Evolutionary conservation across 2,113 vertebrate species (phyloP).

Genomic region (Myanophis thanlyinensis): DNA sequence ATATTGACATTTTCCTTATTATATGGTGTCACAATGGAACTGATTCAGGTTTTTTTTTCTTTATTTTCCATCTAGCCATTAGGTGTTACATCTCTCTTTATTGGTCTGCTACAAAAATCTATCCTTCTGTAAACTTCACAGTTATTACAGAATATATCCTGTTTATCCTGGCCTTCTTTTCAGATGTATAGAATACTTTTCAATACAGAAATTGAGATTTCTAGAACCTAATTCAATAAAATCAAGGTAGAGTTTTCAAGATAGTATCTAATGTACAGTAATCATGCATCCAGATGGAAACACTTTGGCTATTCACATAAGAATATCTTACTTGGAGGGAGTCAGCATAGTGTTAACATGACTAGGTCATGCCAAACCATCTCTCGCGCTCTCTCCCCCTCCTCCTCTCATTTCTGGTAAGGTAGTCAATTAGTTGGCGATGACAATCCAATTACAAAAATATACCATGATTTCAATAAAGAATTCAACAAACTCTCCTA

Average conservation of each 20-base stretch:
- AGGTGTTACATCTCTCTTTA: not conserved
- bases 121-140: not conserved
- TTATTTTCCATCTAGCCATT: not conserved
- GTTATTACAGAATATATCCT: not conserved
- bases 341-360: no score
- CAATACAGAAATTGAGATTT: not conserved
- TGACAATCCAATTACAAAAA: no score
- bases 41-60: not conserved
- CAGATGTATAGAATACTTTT: not conserved
- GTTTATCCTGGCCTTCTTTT: not conserved
- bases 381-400: no score
- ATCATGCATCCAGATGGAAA: no score
- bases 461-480: no score
- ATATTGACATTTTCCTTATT: not conserved
- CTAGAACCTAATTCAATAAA: not conserved
- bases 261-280: not conserved
- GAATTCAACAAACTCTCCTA: no score
- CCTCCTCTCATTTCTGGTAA: no score
- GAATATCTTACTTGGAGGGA: no score
- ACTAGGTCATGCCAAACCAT: no score
- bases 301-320: no score
- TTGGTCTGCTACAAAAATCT: not conserved
- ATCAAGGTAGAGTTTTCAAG: not conserved
- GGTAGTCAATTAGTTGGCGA: no score
- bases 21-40: not conserved